Conservation (phyloP, 2,113 vertebrate genomes). For the Octodon degus region DNA sequence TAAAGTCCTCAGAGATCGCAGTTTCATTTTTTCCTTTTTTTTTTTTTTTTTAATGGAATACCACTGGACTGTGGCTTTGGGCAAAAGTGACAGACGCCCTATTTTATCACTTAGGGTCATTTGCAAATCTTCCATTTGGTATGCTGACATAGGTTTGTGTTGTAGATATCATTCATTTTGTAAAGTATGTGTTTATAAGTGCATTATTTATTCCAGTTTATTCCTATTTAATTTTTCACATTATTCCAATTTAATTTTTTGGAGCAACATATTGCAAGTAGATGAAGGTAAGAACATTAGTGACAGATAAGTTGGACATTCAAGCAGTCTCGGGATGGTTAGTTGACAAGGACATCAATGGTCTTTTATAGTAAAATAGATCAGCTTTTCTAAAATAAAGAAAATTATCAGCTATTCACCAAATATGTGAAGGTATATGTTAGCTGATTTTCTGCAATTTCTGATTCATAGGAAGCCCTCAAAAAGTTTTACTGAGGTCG, state of each 20-base stretch:
- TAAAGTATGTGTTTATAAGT: neutral
- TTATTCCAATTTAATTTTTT: neutral
- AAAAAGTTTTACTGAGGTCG: neutral
- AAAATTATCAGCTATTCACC: neutral
- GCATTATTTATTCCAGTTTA: neutral
- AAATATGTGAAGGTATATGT: neutral
- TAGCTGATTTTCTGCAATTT: neutral
- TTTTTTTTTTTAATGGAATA: neutral
- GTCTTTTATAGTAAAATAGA: neutral
- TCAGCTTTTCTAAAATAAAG: constrained; percentile 23
- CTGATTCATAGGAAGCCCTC: neutral
- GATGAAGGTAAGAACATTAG: neutral
- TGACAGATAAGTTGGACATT: neutral
- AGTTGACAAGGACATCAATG: neutral
- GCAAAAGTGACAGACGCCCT: neutral
- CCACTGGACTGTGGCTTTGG: neutral
- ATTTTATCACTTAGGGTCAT: neutral
- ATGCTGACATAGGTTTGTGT: neutral
- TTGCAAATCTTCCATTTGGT: neutral
- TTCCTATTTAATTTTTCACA: neutral
- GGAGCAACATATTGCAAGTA: neutral
- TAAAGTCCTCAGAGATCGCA: neutral
- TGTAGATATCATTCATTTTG: neutral
- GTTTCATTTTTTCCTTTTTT: neutral
- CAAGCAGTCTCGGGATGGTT: neutral